These are phyloP conservation scores for Lytechinus pictus DNA, from an alignment of 35 echinoderm and acorn worm species.

Conservation along the genomic window DNA sequence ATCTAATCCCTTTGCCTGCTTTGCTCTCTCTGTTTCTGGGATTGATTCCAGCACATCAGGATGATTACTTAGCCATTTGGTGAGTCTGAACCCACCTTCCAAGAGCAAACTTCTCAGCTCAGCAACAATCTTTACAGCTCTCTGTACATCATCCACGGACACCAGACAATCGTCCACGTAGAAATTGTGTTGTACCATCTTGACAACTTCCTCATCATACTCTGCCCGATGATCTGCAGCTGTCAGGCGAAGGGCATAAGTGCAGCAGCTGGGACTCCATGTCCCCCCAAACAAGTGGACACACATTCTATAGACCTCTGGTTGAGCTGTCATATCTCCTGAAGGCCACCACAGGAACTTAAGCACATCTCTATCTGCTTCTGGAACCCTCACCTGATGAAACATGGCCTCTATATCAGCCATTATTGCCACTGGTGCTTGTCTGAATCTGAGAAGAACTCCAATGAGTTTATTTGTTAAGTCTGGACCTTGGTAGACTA, in stretches of 20 bases:
- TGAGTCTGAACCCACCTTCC: conserved; percentile 57
- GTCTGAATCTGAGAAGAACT: conserved; percentile 65
- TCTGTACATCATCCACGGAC: conserved; percentile 49
- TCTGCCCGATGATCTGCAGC: conserved; percentile 44
- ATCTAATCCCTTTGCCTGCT: background rate
- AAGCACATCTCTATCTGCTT: conserved; percentile 43
- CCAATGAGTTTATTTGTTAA: conserved; percentile 65
- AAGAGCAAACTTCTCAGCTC: conserved; percentile 42
- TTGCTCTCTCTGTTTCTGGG: background rate
- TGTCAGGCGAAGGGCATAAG: conserved; percentile 40
- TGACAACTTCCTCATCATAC: background rate
- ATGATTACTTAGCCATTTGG: conserved; percentile 40
- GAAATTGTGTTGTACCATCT: conserved; percentile 56
- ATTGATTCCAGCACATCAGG: conserved; percentile 13
- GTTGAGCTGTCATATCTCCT: conserved; percentile 18
- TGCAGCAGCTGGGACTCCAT: conserved; percentile 60
- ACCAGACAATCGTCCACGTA: conserved; percentile 73
- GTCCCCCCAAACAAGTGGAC: conserved; percentile 63
- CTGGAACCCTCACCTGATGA: conserved; percentile 62
- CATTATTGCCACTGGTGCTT: conserved; percentile 58
- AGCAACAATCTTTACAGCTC: conserved; percentile 20
- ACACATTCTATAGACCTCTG: conserved; percentile 57
- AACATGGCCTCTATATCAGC: conserved; percentile 75
- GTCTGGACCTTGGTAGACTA: conserved; percentile 69
- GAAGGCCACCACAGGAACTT: conserved; percentile 62